Conservation (phyloP, 2,797 vertebrate species). For the Toxotes lorentzi region DNA sequence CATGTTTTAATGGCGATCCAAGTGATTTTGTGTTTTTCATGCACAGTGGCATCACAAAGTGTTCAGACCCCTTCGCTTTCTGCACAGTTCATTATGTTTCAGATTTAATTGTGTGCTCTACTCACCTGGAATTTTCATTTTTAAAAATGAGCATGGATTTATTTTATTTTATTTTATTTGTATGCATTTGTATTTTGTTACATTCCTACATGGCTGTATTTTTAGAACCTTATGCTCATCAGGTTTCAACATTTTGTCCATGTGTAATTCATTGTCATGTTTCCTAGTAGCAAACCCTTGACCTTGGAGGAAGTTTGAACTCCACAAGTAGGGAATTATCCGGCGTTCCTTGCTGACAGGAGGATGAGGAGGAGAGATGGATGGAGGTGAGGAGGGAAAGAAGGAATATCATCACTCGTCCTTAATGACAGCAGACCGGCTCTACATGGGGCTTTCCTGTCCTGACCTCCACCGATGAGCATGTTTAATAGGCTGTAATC, state of each 20-base stretch:
- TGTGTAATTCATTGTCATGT: background rate
- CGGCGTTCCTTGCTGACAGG: background rate
- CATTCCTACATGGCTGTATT: too few species aligned
- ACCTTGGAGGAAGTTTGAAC: conserved; percentile 38
- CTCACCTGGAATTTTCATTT: too few species aligned
- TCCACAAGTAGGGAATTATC: background rate
- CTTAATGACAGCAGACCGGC: conserved; percentile 32
- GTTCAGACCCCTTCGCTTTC: too few species aligned
- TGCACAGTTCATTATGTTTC: too few species aligned
- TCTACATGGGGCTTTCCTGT: background rate
- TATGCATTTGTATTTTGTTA: too few species aligned
- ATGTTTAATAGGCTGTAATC: conserved; percentile 44
- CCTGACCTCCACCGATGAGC: conserved; percentile 43
- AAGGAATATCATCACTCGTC: conserved; percentile 9
- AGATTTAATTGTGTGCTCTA: too few species aligned
- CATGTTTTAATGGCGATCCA: background rate
- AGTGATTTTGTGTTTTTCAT: too few species aligned
- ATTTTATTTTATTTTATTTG: too few species aligned
- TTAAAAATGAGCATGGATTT: too few species aligned
- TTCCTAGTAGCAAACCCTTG: conserved; percentile 23
- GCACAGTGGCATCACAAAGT: too few species aligned
- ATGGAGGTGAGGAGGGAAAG: background rate
- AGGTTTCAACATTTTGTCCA: too few species aligned
- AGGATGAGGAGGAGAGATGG: background rate
- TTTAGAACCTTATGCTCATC: too few species aligned